Evolutionary conservation across 2,113 vertebrate genomes (phyloP), one percentile per base, ranked within the genome.

Genomic region (Eonycteris spelaea): DNA sequence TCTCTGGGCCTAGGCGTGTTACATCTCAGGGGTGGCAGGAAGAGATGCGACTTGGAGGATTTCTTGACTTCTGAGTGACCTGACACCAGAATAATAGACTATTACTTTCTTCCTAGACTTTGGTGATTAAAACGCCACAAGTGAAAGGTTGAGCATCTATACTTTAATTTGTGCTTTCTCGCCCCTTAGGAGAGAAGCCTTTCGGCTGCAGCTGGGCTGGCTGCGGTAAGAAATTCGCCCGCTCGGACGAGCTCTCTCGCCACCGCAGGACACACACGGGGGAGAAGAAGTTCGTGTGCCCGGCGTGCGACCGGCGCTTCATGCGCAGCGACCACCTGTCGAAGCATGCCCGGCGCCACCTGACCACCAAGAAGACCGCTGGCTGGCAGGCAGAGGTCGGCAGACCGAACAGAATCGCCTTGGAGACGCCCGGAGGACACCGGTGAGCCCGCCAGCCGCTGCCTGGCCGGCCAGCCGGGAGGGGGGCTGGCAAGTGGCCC

Each of bases 301-400:
- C 98, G 0, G 99, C 99, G 96, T 99, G 99, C 0, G 99, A 99
- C 19, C 99, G 99, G 0, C 99, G 99, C 75, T 99, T 99, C 98
- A 99, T 99, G 99, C 99, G 99, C 98, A 99, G 99, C 0, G 99
- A 99, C 84, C 99, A 99, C 98, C 87, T 99, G 98, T 99, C 99
- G 0, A 99, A 99, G 98, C 99, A 99, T 10, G 98, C 99, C 15
- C 99, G 99, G 1, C 99, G 99, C 22, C 99, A 99, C 97, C 98
- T 99, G 98, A 98, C 98, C 65, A 97, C 99, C 65, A 99, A 99
- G 98, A 99, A 99, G 96, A 70, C 99, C 2, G 98, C 99, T 0
- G 98, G 99, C 30, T 99, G 99, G 99, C 98, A 99, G 79, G 19
- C 98, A 0, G 99, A 99, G 90, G 98, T 98, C 26, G 99, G 99